Evolutionary conservation across 1,140 invertebrate genomes (phyloP).

Genomic region (Dreissena polymorpha): DNA sequence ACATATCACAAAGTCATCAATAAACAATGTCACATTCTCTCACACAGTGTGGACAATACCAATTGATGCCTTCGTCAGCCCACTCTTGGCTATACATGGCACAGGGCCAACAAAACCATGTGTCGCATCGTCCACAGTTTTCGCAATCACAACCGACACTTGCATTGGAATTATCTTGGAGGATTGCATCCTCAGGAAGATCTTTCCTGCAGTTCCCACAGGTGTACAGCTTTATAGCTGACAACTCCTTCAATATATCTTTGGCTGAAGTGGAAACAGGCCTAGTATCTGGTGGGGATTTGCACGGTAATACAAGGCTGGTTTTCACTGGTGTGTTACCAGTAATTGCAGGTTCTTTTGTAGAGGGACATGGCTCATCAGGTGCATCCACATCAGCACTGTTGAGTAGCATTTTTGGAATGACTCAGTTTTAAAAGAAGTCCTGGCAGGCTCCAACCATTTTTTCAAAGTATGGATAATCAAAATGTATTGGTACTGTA

Average conservation of each 20-base stretch:
- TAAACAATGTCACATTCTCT: constrained; percentile 30
- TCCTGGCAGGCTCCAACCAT: background rate
- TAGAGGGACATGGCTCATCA: too few relatives aligned
- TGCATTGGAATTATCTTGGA: constrained; percentile 12
- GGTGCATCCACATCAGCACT: too few relatives aligned
- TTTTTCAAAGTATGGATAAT: background rate
- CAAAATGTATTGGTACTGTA: background rate
- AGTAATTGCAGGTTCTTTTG: too few relatives aligned
- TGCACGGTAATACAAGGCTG: too few relatives aligned
- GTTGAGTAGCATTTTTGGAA: background rate
- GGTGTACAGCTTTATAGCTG: background rate
- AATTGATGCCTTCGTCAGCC: constrained; percentile 4
- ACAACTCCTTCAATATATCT: too few relatives aligned
- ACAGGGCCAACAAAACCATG: constrained; percentile 21
- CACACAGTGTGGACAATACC: constrained; percentile 22
- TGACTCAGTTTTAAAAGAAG: background rate
- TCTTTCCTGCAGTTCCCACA: background rate
- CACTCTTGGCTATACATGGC: constrained; percentile 18
- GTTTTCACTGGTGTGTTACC: too few relatives aligned
- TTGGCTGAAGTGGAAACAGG: too few relatives aligned
- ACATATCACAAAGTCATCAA: constrained; percentile 1
- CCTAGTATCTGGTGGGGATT: too few relatives aligned
- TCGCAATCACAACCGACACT: constrained; percentile 30
- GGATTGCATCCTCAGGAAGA: background rate
- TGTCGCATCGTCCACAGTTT: constrained; percentile 25